Base-by-base conservation (phyloP, 2,113 vertebrate species). In the Oceanodroma tethys region DNA sequence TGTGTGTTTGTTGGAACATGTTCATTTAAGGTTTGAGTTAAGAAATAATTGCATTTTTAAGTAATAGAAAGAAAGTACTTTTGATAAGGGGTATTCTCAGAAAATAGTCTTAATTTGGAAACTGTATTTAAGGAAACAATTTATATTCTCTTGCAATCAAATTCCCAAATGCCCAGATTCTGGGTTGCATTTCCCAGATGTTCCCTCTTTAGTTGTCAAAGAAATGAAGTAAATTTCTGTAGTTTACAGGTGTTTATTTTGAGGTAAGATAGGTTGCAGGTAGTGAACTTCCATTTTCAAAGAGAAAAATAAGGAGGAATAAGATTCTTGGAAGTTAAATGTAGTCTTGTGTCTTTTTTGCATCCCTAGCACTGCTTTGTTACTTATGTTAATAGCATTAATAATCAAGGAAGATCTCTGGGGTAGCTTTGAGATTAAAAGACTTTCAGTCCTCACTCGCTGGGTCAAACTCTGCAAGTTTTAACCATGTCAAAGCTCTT, bases 181-280 rank as follows among this genome's bases (percentile, higher is more conserved):
- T 91, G 59, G n/a, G 14, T 83, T 91, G 66, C 27, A 45, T 87
- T 91, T 78, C 62, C 81, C 87, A 95, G 87, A 83, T 88, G 91
- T 89, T 92, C 76, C 72, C 85, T 87, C 86, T 90, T 90, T 73
- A 63, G 55, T 13, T 96, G 82, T 94, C 81, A 90, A 71, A 88
- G 68, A 60, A 66, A 26, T 59, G 27, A 93, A 53, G 43, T 43
- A 88, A 38, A 82, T 88, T 80, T 89, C 68, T 89, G 30, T n/a
- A 70, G 32, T 87, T 79, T 93, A 27, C 68, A 90, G 56, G 47
- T 95, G 75, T 88, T 92, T 88, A 68, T 73, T 92, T 78, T 92
- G 52, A 60, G 55, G 53, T 26, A 52, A 56, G 34, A 45, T 63
- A 68, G 58, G n/a, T 30, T 79, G 25, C 56, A 88, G 40, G 26